Percentiles rank a stretch among this genome's conserved stretches.
These are phyloP conservation scores for Papilio protenor DNA, from an alignment of 2,888 invertebrate species.

Conservation along the genomic window DNA sequence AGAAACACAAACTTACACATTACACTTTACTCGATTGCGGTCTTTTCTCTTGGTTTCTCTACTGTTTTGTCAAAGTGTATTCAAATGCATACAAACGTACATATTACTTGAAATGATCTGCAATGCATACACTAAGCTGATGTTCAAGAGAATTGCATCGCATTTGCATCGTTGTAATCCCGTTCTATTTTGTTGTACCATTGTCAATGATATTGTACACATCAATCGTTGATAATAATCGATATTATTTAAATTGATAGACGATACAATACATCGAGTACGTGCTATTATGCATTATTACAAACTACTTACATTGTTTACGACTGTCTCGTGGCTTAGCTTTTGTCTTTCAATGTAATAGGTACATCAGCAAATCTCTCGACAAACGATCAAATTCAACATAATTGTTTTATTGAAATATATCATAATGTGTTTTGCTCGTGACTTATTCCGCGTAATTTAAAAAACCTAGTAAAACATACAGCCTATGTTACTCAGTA, in stretches of 20 bases:
- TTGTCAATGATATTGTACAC: slow-evolving; percentile 1
- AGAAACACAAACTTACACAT: neutral
- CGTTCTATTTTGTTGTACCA: neutral
- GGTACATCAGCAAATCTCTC: no score
- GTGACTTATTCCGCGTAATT: no score
- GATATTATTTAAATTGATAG: neutral
- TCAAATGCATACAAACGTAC: slow-evolving; percentile 4
- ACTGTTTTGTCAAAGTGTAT: neutral
- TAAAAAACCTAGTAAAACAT: no score
- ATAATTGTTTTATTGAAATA: no score
- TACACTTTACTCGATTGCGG: neutral
- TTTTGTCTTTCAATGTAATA: no score
- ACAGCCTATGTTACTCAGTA: no score
- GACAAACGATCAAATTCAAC: no score
- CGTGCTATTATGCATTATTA: neutral
- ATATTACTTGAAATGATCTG: slow-evolving; percentile 5
- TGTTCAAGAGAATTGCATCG: slow-evolving; percentile 6
- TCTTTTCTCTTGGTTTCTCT: neutral
- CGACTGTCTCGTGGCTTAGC: neutral
- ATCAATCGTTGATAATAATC: neutral
- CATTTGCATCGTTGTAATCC: neutral
- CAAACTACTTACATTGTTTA: neutral
- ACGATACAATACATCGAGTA: neutral
- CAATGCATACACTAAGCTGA: slow-evolving; percentile 18
- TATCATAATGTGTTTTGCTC: no score